Base-by-base conservation (phyloP, 2,888 invertebrate species). In the Tenthredo distinguenda region DNA sequence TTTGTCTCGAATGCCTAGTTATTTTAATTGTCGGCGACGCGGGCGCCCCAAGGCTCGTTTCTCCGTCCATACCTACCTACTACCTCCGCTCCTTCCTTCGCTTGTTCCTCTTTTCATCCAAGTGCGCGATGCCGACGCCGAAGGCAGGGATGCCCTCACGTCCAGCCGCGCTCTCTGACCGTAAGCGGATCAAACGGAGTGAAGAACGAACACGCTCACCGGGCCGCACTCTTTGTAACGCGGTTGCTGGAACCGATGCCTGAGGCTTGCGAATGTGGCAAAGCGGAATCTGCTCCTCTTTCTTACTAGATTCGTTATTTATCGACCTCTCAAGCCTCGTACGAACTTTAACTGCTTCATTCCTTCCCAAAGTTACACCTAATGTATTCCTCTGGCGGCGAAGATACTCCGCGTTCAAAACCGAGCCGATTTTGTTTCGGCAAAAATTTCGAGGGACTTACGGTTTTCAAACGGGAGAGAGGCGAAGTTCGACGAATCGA, bases 191-290 rank as follows among this genome's bases (percentile, higher is more conserved):
- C 77, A 77, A 77, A 77, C 50, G 77, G 31, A 77, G 77, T 77
- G 77, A 77, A 77, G 76, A 77, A 77, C 76, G 76, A 77, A 77
- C 76, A 77, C 76, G 76, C 76, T 77, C 77, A 34, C 47, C 77
- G n/a, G 2, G 55, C 50, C 18, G 72, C 50, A 50, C 50, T 77
- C 77, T 31, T 50, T 77, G 77, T 77, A 77, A 77, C 77, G 77
- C 34, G 47, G 77, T 55, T 55, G 50, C 26, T 55, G 55, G 34
- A 55, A 77, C 55, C 50, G 34, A 55, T 55, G 50, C 77, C 50
- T 40, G 31, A 18, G 55, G 77, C 31, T 43, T 12, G 77, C 50
- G 50, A 77, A 77, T 77, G 77, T 77, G 50, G 50, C 50, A 77
- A 77, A 55, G 77, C 50, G 50, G 55, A 77, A 77, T 77, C 47